Conservation (phyloP, 2,888 invertebrate genomes). For the Cyaniris semiargus region DNA sequence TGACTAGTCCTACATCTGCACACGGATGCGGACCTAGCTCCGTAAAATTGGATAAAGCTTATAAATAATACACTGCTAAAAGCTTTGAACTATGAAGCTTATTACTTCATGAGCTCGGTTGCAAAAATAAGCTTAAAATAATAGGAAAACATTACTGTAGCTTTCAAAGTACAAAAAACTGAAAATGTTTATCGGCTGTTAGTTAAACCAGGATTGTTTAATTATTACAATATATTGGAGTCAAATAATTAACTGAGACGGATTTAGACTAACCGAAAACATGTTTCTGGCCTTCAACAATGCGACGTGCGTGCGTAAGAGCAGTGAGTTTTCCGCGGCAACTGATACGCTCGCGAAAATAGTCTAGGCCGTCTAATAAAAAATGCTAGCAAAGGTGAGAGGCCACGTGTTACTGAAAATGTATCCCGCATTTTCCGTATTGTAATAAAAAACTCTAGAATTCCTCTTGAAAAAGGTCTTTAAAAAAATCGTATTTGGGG, state of each 20-base stretch:
- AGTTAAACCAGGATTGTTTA: not conserved
- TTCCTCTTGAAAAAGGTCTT: not conserved
- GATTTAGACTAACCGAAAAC: not conserved
- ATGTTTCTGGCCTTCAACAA: conserved; percentile 1
- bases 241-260: not conserved
- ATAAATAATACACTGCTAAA: not conserved
- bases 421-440: not conserved
- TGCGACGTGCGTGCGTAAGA: conserved; percentile 16
- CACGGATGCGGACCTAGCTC: not conserved
- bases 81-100: too few relatives aligned
- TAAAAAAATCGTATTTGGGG: too few relatives aligned
- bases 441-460: not conserved
- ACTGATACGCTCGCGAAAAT: conserved; percentile 10
- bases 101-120: too few relatives aligned
- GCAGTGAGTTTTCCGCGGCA: not conserved
- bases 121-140: too few relatives aligned
- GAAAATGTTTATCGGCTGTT: not conserved
- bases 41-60: not conserved
- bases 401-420: not conserved
- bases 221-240: not conserved
- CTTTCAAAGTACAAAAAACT: too few relatives aligned
- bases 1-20: not conserved
- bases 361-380: conserved; percentile 26
- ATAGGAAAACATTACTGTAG: too few relatives aligned
- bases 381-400: not conserved